A percentile compares a stretch with the other conserved stretches of the same genome.
Evolutionary conservation across 1,140 invertebrate species (phyloP).

Genomic region (Polypedilum vanderplanki): DNA sequence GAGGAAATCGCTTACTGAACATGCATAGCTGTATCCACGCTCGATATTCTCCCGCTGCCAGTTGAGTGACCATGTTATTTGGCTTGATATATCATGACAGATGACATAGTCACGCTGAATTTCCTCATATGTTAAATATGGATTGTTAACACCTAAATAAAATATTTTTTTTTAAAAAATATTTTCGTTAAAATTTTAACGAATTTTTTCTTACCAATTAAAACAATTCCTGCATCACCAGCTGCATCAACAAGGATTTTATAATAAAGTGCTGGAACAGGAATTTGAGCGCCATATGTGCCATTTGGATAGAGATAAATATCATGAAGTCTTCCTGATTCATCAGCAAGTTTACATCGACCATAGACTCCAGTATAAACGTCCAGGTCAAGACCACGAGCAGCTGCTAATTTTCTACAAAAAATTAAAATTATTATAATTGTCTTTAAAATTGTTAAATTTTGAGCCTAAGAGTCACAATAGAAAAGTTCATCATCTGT

Average conservation of each 20-base stretch:
- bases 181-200: too few species aligned
- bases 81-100: conserved; percentile 49
- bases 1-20: conserved; percentile 43
- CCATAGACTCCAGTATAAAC: conserved; percentile 51
- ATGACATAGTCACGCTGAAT: conserved; percentile 45
- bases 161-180: too few species aligned
- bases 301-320: conserved; percentile 47
- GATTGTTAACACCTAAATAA: conserved; percentile 51
- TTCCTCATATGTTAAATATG: conserved; percentile 45
- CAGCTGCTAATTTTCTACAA: conserved; percentile 36
- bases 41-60: conserved; percentile 44
- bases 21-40: conserved; percentile 46
- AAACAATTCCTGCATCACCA: conserved; percentile 48
- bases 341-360: conserved; percentile 45
- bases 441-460: too few species aligned
- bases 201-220: conserved; percentile 45
- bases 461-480: too few species aligned
- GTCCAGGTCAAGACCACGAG: conserved; percentile 38
- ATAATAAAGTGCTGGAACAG: conserved; percentile 54
- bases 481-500: too few species aligned
- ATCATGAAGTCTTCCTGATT: conserved; percentile 37
- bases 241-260: conserved; percentile 53
- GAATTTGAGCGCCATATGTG: conserved; percentile 43
- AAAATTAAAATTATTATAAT: background rate
- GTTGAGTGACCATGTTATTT: conserved; percentile 44